A percentile compares a stretch with the other conserved stretches of the same genome.
phyloP scores from a whole-genome alignment of 2,888 invertebrate species.

The Drosophila dives region DNA sequence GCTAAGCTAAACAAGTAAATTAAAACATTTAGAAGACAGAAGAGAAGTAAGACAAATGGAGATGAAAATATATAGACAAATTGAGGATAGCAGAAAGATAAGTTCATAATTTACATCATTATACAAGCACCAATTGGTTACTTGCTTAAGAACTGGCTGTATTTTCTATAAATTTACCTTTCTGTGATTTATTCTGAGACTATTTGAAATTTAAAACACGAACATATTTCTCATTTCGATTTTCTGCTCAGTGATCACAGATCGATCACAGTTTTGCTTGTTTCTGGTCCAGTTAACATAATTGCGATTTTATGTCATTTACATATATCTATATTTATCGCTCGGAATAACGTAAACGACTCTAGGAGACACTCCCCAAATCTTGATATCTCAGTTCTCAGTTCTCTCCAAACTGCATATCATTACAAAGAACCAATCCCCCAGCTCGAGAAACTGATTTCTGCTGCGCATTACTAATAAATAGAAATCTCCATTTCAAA shows the following conservation, averaged over 20 bases:
- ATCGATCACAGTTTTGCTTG: conserved; percentile 36
- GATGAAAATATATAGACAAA: background rate
- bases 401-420: conserved; percentile 40
- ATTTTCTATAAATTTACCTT: background rate
- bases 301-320: conserved; percentile 18
- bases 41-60: background rate
- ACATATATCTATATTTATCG: conserved; percentile 9
- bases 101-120: background rate
- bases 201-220: background rate
- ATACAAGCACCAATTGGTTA: background rate
- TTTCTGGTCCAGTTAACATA: conserved; percentile 54
- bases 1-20: background rate
- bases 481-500: conserved; percentile 26
- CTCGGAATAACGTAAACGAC: conserved; percentile 28
- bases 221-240: background rate
- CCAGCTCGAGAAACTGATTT: background rate
- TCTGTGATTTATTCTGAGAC: background rate
- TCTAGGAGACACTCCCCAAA: conserved; percentile 47
- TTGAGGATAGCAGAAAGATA: background rate
- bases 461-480: conserved; percentile 33
- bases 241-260: conserved; percentile 21
- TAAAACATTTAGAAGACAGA: background rate
- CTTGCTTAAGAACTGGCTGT: background rate
- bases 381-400: conserved; percentile 10
- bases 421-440: conserved; percentile 46